Percentiles rank a stretch among this genome's conserved stretches.
phyloP scores from a whole-genome alignment of 2,888 invertebrate genomes.

The Blastobasis adustella region DNA sequence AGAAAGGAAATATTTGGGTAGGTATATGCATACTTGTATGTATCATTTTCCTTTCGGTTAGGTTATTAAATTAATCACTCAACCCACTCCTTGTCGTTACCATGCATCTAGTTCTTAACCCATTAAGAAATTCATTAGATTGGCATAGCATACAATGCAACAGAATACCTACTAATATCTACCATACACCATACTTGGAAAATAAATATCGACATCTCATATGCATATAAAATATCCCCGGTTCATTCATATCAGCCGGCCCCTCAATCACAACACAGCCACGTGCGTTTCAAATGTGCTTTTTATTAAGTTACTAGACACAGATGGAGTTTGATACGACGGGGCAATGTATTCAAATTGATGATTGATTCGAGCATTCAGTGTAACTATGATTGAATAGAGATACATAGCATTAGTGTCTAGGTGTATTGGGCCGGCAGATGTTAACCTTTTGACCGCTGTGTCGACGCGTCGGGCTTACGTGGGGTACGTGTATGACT shows the following conservation, averaged over 20 bases:
- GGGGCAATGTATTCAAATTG: constrained; percentile 67
- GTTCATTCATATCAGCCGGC: constrained; percentile 39
- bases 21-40: no score
- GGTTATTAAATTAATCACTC: no score
- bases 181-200: constrained; percentile 18
- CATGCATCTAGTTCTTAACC: constrained; percentile 2
- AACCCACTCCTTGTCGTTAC: neutral
- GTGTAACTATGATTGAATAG: constrained; percentile 61
- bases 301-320: constrained; percentile 30
- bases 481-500: no score
- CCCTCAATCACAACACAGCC: constrained; percentile 31
- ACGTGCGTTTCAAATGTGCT: constrained; percentile 21
- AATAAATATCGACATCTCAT: constrained; percentile 46
- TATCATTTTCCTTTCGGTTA: no score
- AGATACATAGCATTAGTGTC: constrained; percentile 70
- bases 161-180: no score
- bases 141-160: no score
- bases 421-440: constrained; percentile 35
- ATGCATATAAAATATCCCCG: neutral
- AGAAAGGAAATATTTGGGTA: no score
- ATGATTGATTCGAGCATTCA: constrained; percentile 69
- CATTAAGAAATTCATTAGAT: no score
- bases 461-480: no score
- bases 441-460: constrained; percentile 37
- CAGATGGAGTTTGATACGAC: constrained; percentile 33